Base-by-base conservation (phyloP, 2,888 invertebrate species). In the Halictus ligatus region DNA sequence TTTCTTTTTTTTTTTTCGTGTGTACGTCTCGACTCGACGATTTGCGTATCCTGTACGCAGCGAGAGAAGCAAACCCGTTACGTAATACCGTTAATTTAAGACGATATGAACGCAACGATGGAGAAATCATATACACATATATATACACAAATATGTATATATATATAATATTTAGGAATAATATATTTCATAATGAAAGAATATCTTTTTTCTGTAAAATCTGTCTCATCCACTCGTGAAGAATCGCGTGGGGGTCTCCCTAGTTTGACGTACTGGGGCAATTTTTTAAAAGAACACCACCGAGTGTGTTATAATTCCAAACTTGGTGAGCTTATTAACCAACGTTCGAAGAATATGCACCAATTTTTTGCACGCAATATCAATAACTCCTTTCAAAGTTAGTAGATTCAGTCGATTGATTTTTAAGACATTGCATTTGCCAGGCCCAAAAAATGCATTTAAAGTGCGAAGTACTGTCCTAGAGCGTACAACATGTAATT, bases 1-100 rank as follows among this genome's bases (percentile, higher is more conserved):
- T 64, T 64, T 54, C 60, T 29, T 29, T 60, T n/a, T 18, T 29
- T 35, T 29, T 84, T 84, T 77, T 82, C 50, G 78, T 78, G 84
- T 83, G 83, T 75, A 84, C 58, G 75, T 72, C 78, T 75, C 78
- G 64, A 83, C 64, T 69, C 64, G 71, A 75, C 35, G 78, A 72
- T 83, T 83, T 67, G 25, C 80, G 43, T 64, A 67, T 13, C 25
- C 15, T 69, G 58, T 67, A n/a, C 78, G 72, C 73, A 13, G 48
- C 58, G 73, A 77, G 48, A 60, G 60, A 50, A 71, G 69, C 50
- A 43, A 72, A 29, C 67, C 64, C 46, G 54, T 60, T n/a, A n/a
- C 43, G 54, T 69, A 58, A 78, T 75, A 74, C 21, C 48, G 69
- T 7, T 82, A 77, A 82, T 74, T 82, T 82, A 84, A 84, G 67